These are phyloP conservation scores for Prochilodus magdalenae DNA, from an alignment of 2,113 vertebrate species.

Conservation along the genomic window DNA sequence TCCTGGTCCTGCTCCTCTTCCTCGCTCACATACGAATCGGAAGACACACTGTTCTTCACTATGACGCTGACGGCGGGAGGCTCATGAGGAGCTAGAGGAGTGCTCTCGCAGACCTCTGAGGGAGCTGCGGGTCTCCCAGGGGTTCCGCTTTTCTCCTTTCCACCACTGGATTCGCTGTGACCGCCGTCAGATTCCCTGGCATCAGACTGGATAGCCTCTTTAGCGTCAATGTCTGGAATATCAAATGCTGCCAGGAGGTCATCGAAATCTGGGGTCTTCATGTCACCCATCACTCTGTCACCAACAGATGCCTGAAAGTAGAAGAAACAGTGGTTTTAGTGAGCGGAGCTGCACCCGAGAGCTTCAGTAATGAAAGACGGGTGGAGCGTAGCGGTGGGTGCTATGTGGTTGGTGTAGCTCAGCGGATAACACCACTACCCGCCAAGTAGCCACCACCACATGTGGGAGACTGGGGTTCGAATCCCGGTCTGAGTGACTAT, in stretches of 20 bases:
- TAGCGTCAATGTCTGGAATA: conserved; percentile 96
- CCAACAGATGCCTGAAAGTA: conserved; percentile 64
- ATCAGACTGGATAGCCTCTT: conserved; percentile 90
- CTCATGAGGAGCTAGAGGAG: conserved; percentile 62
- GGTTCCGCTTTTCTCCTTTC: conserved; percentile 63
- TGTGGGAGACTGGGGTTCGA: too few relatives aligned
- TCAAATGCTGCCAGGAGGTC: conserved; percentile 97
- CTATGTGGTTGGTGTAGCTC: too few relatives aligned
- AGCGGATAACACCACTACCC: too few relatives aligned
- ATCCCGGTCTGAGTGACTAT: too few relatives aligned
- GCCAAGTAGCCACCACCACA: too few relatives aligned
- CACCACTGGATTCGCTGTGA: conserved; percentile 57
- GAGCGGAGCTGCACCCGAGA: too few relatives aligned
- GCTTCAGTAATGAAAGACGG: too few relatives aligned
- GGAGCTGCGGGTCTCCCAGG: conserved; percentile 56
- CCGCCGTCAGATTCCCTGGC: conserved; percentile 77
- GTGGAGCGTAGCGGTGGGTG: too few relatives aligned
- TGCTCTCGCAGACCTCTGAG: conserved; percentile 42
- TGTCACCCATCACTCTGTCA: conserved; percentile 89
- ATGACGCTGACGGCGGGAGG: conserved; percentile 92
- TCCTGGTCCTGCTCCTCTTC: conserved; percentile 25
- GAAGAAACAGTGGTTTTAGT: background rate
- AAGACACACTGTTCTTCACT: conserved; percentile 90
- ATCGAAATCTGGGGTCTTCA: conserved; percentile 98
- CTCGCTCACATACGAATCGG: conserved; percentile 77